Evolutionary conservation across 1,140 invertebrate genomes (phyloP).

Genomic region (Zophobas atratus): DNA sequence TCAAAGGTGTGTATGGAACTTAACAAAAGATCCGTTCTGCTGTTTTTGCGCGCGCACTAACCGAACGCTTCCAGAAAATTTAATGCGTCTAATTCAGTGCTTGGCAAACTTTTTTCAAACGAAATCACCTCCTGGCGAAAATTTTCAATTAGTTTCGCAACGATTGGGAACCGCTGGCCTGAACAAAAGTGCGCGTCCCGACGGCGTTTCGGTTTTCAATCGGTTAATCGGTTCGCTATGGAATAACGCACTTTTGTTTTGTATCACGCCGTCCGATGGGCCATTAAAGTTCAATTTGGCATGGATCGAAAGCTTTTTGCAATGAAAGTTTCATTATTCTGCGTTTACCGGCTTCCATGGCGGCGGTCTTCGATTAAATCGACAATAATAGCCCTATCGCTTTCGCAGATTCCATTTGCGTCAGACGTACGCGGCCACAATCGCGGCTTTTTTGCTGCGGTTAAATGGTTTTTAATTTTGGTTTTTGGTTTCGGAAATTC

Average conservation of each 20-base stretch:
- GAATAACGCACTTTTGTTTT: constrained; percentile 43
- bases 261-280: constrained; percentile 35
- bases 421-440: constrained; percentile 21
- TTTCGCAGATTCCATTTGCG: constrained; percentile 35
- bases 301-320: constrained; percentile 40
- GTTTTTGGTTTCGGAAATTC: neutral
- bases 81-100: neutral
- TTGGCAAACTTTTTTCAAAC: no score
- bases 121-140: no score
- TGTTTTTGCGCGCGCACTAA: neutral
- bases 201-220: constrained; percentile 28
- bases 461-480: constrained; percentile 29
- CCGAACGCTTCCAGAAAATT: constrained; percentile 5
- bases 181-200: neutral
- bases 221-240: constrained; percentile 40
- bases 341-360: constrained; percentile 29
- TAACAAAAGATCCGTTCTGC: constrained; percentile 28
- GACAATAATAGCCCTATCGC: constrained; percentile 39
- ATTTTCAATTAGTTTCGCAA: no score
- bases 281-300: constrained; percentile 42
- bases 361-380: constrained; percentile 39
- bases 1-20: constrained; percentile 43
- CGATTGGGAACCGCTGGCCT: no score
- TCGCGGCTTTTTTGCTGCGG: constrained; percentile 13
- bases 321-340: constrained; percentile 39